Percentiles rank a stretch among this genome's conserved stretches.
phyloP scores from a whole-genome alignment of 2,888 invertebrate genomes.

The Eilema depressum region DNA sequence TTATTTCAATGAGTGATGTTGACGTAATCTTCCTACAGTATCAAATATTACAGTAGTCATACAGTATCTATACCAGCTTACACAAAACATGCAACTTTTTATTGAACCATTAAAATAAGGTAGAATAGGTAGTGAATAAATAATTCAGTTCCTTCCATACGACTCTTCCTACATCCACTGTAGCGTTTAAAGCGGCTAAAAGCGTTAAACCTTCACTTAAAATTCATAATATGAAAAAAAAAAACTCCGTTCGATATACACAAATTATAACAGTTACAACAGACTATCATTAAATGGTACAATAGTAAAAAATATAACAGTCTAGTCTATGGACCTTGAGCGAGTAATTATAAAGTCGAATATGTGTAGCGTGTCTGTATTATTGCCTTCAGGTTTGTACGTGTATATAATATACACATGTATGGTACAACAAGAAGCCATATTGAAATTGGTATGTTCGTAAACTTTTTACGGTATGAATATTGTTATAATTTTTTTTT shows the following conservation, averaged over 20 bases:
- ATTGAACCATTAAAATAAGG: not conserved
- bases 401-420: conserved; percentile 6
- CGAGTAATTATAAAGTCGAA: conserved; percentile 31
- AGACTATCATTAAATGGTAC: conserved; percentile 27
- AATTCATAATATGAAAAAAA: not conserved
- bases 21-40: no score
- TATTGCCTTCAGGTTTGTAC: not conserved
- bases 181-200: not conserved
- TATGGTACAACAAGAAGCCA: no score
- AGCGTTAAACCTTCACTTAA: not conserved
- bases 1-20: no score
- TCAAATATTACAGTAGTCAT: no score
- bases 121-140: not conserved
- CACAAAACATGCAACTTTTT: not conserved
- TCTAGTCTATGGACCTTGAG: conserved; percentile 40
- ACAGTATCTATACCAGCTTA: not conserved
- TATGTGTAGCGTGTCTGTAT: conserved; percentile 13
- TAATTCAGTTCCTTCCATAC: not conserved
- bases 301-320: conserved; percentile 37
- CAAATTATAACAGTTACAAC: conserved; percentile 22
- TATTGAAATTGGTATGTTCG: no score
- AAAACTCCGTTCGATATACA: conserved; percentile 20
- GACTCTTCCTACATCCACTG: not conserved
- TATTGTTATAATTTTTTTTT: no score
- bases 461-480: no score